Evolutionary conservation across 2,113 vertebrate species (phyloP), one percentile per base, ranked within the genome.

Genomic region (Phyllopteryx taeniolatus): DNA sequence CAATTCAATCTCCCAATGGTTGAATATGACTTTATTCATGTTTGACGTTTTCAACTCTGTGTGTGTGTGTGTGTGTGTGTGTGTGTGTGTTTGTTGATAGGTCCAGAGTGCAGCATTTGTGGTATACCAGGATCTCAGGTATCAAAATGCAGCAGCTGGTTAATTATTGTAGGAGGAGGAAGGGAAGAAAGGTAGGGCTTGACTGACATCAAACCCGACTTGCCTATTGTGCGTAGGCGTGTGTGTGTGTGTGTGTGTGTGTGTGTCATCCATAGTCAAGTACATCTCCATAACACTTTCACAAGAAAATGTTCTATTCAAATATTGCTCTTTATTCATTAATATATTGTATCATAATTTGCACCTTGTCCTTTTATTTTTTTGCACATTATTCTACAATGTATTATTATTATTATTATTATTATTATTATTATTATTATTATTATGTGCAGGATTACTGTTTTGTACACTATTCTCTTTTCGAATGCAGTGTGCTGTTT

Each of bases 131-230:
- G 74, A 83, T 8, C 33, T 76, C 67, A 9, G 51, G 53, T 74
- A 67, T 71, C 70, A 74, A 76, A 49, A 63, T 49, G 60, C 59
- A 84, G 84, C 86, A 76, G 77, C 80, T 85, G 83, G 90, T 91
- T 91, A 90, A 89, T 90, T 66, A 90, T 91, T 87, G 47, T 49
- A 78, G 73, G 72, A 87, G 83, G 85, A 87, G 68, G 8, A 49
- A 67, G 27, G 47, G 73, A 75, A 73, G 85, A 85, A 79, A 85
- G 83, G 77, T 79, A 51, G 22, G 31, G 11, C 22, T 35, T 31
- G 73, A 69, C 59, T 71, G 83, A 85, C 85, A 87, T 63, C 73
- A 79, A 79, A 87, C 75, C 82, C 68, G 61, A 83, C 83, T 87
- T 17, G 12, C 53, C 70, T 78, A 73, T 51, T 67, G 39, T 71